A percentile compares a stretch with the other conserved stretches of the same genome.
These are phyloP conservation scores for Hirundichthys speculiger DNA, from an alignment of 2,113 vertebrate species.

Conservation along the genomic window DNA sequence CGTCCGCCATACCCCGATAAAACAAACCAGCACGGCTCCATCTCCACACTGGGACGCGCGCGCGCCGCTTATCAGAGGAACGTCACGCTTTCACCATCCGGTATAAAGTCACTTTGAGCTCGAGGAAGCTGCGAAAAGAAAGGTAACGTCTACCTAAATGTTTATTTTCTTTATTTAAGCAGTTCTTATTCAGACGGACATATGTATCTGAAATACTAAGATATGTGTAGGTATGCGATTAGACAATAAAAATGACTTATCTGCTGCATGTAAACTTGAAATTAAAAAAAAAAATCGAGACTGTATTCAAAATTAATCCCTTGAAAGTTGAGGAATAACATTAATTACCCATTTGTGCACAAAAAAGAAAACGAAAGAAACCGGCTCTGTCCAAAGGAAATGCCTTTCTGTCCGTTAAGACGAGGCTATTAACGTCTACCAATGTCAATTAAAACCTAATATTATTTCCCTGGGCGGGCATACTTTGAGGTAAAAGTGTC, in stretches of 20 bases:
- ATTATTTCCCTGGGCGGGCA: too few relatives aligned
- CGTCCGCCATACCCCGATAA: constrained; percentile 71
- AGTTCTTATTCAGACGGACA: too few relatives aligned
- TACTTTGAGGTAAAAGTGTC: not conserved
- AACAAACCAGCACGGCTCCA: constrained; percentile 64
- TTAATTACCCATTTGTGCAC: not conserved
- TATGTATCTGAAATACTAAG: too few relatives aligned
- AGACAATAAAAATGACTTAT: too few relatives aligned
- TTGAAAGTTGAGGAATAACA: not conserved
- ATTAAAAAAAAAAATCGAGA: too few relatives aligned
- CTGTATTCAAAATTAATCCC: too few relatives aligned
- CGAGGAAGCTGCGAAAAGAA: constrained; percentile 11
- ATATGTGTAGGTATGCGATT: too few relatives aligned
- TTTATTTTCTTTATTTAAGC: not conserved
- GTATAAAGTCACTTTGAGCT: constrained; percentile 48
- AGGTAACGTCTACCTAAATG: constrained; percentile 37
- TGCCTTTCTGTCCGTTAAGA: not conserved
- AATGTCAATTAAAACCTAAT: not conserved
- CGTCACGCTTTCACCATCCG: constrained; percentile 21
- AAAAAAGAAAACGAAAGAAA: constrained; percentile 21
- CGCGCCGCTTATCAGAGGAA: constrained; percentile 33
- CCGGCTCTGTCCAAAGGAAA: constrained; percentile 2
- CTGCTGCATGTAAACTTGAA: too few relatives aligned
- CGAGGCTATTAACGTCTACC: not conserved
- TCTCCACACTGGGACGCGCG: constrained; percentile 27